phyloP scores from a whole-genome alignment of 2,113 vertebrate genomes.

The Neomonachus schauinslandi region DNA sequence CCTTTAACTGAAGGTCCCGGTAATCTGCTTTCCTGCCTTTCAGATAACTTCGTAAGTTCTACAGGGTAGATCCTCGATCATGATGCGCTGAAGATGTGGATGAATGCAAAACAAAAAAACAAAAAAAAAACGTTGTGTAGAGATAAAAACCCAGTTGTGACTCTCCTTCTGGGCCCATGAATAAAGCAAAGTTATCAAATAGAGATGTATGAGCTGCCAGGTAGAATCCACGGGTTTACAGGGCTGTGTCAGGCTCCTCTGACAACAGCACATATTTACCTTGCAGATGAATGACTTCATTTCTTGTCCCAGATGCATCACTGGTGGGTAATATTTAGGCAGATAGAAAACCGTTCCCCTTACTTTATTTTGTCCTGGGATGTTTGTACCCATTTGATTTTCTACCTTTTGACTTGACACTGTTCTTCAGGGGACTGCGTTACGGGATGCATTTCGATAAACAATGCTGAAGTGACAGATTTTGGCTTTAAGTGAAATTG shows the following conservation, averaged over 20 bases:
- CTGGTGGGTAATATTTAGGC: constrained; percentile 76
- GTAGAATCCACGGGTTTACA: not conserved
- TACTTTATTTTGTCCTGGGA: constrained; percentile 73
- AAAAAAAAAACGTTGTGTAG: not conserved
- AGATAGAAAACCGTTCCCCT: constrained; percentile 70
- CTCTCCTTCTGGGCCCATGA: constrained; percentile 58
- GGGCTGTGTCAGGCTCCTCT: constrained; percentile 54
- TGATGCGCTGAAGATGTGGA: not conserved
- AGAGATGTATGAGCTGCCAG: constrained; percentile 45
- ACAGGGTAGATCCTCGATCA: not conserved
- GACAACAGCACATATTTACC: constrained; percentile 67
- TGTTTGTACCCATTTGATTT: constrained; percentile 81
- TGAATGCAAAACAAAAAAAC: not conserved
- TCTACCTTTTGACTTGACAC: constrained; percentile 80
- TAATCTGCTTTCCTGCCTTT: not conserved
- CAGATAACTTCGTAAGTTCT: not conserved
- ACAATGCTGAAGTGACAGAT: constrained; percentile 88
- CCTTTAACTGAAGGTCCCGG: not conserved
- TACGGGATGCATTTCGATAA: constrained; percentile 84
- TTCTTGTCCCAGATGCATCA: constrained; percentile 63
- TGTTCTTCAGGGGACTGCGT: constrained; percentile 72
- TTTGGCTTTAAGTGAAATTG: constrained; percentile 88
- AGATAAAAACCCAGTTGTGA: constrained; percentile 5
- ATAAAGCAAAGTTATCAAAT: constrained; percentile 63
- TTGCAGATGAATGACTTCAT: constrained; percentile 75